Base-by-base conservation (phyloP, 2,888 invertebrate genomes). In the Pegoplata infirma region DNA sequence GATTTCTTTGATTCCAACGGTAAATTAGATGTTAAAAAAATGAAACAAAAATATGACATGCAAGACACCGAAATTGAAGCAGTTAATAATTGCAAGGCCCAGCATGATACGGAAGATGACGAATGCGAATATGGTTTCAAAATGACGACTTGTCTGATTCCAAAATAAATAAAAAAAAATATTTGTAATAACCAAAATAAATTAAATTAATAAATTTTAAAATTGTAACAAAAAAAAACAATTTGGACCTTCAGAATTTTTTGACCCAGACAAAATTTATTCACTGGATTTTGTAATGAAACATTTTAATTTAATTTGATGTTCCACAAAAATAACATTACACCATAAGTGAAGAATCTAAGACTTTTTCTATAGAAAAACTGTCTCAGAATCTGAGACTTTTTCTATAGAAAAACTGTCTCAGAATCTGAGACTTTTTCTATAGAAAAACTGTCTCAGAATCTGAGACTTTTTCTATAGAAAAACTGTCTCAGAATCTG, bases 81-180 rank as follows among this genome's bases (percentile, higher is more conserved):
- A 3, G 25, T 67, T 5, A 71, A 25, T 16, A 67, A 74, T 12
- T 80, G 80, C 32, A 76, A 76, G n/a, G 76, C 69, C 3, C 51
- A 51, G 19, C 69, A 76, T 56, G 80, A 76, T 8, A 25, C 67
- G 69, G 68, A 58, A 10, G 80, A 80, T 8, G 71, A 80, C 53
- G 51, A 49, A 10, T 80, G 76, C 53, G 80, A 80, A 47, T 80
- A 80, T 23, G 25, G 47, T 12, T 74, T 66, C 16, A 28, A 59
- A 10, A 47, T 69, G 12, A 40, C 74, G 36, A n/a, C 19, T 0
- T 74, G 78, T 17, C 36, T 46, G 0, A 40, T 59, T 36, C 0
- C 19, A 12, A 36, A 56, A 19, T 17, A 5, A 28, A 19, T 3
- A 6, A 12, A 16, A 17, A 36, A 19, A 5, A 56, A 12, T 1